A percentile compares a stretch with the other conserved stretches of the same genome.
These are phyloP conservation scores for Drosophila fungiperda DNA, from an alignment of 2,888 invertebrate species.

Conservation along the genomic window DNA sequence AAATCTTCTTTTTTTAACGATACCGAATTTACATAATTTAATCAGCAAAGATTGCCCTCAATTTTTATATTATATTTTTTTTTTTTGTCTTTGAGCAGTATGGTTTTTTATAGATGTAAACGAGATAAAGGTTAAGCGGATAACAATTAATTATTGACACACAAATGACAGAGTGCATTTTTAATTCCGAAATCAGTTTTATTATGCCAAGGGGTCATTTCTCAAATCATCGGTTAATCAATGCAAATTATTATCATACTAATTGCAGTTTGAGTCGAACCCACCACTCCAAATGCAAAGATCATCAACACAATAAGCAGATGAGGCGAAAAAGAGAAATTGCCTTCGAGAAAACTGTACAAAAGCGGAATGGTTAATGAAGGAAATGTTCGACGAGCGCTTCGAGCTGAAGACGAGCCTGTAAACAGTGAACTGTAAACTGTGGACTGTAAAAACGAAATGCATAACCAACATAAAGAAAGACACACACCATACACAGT, in stretches of 20 bases:
- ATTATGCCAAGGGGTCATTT: slow-evolving; percentile 24
- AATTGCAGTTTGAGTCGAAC: slow-evolving; percentile 21
- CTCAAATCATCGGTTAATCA: slow-evolving; percentile 47
- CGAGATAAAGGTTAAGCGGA: slow-evolving; percentile 40
- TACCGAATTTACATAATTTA: slow-evolving; percentile 72
- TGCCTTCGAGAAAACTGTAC: slow-evolving; percentile 58
- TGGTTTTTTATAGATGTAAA: slow-evolving; percentile 45
- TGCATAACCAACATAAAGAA: slow-evolving; percentile 73
- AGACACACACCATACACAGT: slow-evolving; percentile 34
- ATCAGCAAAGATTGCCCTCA: slow-evolving; percentile 63
- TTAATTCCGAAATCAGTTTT: neutral
- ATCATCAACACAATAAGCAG: slow-evolving; percentile 29
- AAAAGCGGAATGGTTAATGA: slow-evolving; percentile 74
- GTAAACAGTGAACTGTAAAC: slow-evolving; percentile 49
- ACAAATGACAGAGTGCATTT: neutral
- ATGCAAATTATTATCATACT: slow-evolving; percentile 48
- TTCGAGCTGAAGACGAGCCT: slow-evolving; percentile 60
- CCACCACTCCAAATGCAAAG: slow-evolving; percentile 12
- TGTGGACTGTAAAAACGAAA: slow-evolving; percentile 62
- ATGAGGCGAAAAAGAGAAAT: slow-evolving; percentile 65
- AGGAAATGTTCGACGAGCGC: slow-evolving; percentile 63
- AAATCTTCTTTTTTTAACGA: slow-evolving; percentile 62
- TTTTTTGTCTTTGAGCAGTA: slow-evolving; percentile 37
- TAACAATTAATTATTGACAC: slow-evolving; percentile 12
- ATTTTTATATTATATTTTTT: slow-evolving; percentile 25